Evolutionary conservation across 2,113 vertebrate genomes (phyloP), one percentile per base, ranked within the genome.

Genomic region (Cheirogaleus medius): DNA sequence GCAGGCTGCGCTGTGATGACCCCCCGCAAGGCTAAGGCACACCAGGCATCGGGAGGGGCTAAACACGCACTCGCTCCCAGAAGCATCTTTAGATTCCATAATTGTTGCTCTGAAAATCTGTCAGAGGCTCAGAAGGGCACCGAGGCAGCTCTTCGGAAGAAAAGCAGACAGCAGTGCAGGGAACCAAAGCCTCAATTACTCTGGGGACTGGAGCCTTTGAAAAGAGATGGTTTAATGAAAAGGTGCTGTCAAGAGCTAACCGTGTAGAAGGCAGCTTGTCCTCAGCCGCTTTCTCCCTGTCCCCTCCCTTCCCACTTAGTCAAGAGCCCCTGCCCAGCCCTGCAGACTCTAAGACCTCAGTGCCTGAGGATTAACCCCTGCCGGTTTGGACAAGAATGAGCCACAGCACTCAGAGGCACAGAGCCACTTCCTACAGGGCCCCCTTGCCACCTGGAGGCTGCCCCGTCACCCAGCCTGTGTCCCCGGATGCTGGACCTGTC

Each of bases 31-130:
- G 73, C 86, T 6, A 34, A 56, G 49, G 20, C 44, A n/a, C 52
- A 29, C n/a, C 1, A 21, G 39, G 37, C 25, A 8, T 13, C 0
- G 0, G 52, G 34, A 37, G 14, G 66, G 14, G 37, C 8, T 8
- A 5, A 21, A 17, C 18, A 42, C 52, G 15, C 1, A 0, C 17
- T n/a, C 44, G 13, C 42, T 91, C 74, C 76, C 78, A 47, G 87
- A 98, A 97, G 83, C 87, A 1, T 92, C 98, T 97, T 97, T 93
- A 98, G 97, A 96, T 97, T 89, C 92, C 74, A 18, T 95, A 95
- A 97, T 87, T 95, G 93, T 98, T 95, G 97, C 97, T 98, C 96
- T 98, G 98, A 98, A 98, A 98, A 98, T 87, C 98, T 95, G 78
- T 97, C 97, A 34, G 94, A 81, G 97, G 81, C 90, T 97, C 91